Percentiles rank a stretch among this genome's conserved stretches.
phyloP scores from a whole-genome alignment of 1,140 invertebrate species.

The Bombyx mori region DNA sequence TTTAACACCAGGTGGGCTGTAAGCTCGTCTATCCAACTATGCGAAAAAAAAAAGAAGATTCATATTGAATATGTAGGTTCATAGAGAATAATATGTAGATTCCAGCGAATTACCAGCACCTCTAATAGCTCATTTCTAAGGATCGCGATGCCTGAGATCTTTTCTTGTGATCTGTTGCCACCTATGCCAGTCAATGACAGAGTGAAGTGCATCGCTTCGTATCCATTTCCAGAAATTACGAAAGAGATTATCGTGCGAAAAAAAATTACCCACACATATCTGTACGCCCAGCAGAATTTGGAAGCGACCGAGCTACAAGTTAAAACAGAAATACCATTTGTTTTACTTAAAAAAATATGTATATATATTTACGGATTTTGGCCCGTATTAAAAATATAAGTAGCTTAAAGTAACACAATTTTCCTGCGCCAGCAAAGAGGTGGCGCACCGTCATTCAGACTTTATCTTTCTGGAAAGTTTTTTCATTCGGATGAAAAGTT shows the following conservation, averaged over 20 bases:
- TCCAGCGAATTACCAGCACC: too few relatives aligned
- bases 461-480: conserved; percentile 19
- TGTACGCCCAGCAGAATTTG: conserved; percentile 19
- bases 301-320: conserved; percentile 48
- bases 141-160: too few relatives aligned
- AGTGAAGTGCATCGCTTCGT: too few relatives aligned
- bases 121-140: too few relatives aligned
- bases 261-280: conserved; percentile 45
- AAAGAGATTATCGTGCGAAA: background rate
- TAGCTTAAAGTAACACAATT: conserved; percentile 43
- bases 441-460: conserved; percentile 4
- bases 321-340: conserved; percentile 40
- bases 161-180: too few relatives aligned
- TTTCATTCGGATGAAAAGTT: conserved; percentile 26
- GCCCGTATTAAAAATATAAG: conserved; percentile 42
- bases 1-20: too few relatives aligned
- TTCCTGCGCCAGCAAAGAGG: background rate
- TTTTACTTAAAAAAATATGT: conserved; percentile 14
- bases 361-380: conserved; percentile 25
- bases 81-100: too few relatives aligned
- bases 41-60: too few relatives aligned
- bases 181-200: too few relatives aligned
- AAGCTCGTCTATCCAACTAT: too few relatives aligned
- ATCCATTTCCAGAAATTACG: too few relatives aligned
- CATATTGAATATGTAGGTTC: too few relatives aligned